phyloP scores from a whole-genome alignment of 37 sponge, comb jelly and placozoan species.

The Oopsacas minuta region DNA sequence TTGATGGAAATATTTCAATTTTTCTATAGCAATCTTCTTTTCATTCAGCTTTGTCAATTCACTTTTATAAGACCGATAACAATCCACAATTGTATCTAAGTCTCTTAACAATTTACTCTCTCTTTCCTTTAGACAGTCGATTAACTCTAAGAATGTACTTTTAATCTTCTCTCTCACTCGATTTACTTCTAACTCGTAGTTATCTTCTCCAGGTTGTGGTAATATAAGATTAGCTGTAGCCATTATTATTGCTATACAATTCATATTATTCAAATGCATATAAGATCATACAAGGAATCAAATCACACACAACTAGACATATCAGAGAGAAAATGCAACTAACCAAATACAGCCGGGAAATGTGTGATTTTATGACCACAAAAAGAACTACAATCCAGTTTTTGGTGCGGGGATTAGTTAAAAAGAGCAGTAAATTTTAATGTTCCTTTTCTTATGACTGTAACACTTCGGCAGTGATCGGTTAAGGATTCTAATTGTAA shows the following conservation, averaged over 20 bases:
- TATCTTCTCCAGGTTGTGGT: not conserved
- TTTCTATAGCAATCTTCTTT: not conserved
- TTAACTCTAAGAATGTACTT: not conserved
- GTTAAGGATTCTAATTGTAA: too few species aligned
- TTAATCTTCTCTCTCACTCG: not conserved
- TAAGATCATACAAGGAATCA: not conserved
- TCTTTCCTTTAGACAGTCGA: not conserved
- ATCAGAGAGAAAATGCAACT: too few species aligned
- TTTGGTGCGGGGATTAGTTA: too few species aligned
- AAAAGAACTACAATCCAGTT: too few species aligned
- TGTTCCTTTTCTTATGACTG: too few species aligned
- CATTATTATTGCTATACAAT: not conserved
- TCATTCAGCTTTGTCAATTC: not conserved
- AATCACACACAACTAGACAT: too few species aligned
- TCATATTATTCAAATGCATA: not conserved
- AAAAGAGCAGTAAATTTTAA: too few species aligned
- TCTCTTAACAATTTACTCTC: not conserved
- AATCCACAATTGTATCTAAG: not conserved
- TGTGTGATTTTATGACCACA: too few species aligned
- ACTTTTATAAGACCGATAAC: not conserved
- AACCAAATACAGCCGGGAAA: too few species aligned
- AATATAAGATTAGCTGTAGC: not conserved
- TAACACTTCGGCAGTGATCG: too few species aligned
- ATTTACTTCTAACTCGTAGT: not conserved
- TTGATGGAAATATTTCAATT: not conserved